Evolutionary conservation across 2,113 vertebrate genomes (phyloP).

Genomic region (Gasterosteus nipponicus): DNA sequence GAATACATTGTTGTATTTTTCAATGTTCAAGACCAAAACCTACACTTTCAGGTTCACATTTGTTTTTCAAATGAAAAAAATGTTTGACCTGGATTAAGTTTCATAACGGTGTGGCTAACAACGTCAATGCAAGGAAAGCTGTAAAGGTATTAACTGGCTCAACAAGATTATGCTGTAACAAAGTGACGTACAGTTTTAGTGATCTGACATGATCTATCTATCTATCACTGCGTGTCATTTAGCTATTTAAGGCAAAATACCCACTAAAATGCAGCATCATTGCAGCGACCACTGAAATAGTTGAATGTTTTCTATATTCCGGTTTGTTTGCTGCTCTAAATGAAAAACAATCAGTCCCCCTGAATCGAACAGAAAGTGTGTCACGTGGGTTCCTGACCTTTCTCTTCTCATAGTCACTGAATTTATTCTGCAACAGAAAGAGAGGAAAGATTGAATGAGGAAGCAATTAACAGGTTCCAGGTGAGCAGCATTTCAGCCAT

Average conservation of each 20-base stretch:
- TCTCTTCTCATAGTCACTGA: slow-evolving; percentile 92
- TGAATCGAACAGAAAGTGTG: not conserved
- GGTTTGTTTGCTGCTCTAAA: not conserved
- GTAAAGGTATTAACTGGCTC: not conserved
- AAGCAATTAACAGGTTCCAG: not conserved
- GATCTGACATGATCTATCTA: not conserved
- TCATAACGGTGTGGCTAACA: too few species aligned
- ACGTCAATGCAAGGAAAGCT: too few species aligned
- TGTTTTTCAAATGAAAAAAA: too few species aligned
- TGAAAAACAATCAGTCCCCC: not conserved
- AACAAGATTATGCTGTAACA: not conserved
- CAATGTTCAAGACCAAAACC: too few species aligned
- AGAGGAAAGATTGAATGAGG: not conserved
- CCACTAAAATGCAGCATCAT: not conserved
- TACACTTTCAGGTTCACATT: too few species aligned
- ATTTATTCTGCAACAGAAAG: slow-evolving; percentile 87
- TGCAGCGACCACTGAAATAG: not conserved
- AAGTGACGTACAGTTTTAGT: not conserved
- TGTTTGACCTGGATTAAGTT: too few species aligned
- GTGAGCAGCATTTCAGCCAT: not conserved
- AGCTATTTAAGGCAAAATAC: too few species aligned
- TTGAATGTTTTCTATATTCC: not conserved
- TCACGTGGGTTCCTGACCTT: slow-evolving; percentile 82
- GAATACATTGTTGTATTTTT: too few species aligned
- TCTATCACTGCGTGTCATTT: too few species aligned